Base-by-base conservation (phyloP, 2,113 vertebrate species). In the Sardina pilchardus region DNA sequence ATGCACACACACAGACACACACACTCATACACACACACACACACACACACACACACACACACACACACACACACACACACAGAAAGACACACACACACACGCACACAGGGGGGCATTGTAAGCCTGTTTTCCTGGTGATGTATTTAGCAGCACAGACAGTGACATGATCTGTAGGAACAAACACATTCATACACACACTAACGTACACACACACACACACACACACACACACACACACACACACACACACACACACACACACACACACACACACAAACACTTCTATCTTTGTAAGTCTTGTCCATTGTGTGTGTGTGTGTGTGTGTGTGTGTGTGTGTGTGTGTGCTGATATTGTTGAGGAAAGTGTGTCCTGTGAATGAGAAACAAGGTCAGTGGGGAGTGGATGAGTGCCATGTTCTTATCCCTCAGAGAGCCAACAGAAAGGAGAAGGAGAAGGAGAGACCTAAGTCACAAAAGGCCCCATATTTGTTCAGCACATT, bases 271-370 rank as follows among this genome's bases (percentile, higher is more conserved):
- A 9, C 53, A 56, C 14, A 4, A 3, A 56, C 53, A 8, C n/a
- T n/a, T n/a, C n/a, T n/a, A n/a, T n/a, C n/a, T n/a, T n/a, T n/a
- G n/a, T n/a, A n/a, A n/a, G n/a, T n/a, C n/a, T n/a, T n/a, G n/a
- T n/a, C n/a, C n/a, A n/a, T n/a, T 67, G n/a, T 67, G 63, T 67
- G 63, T 67, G 63, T 67, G 63, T 56, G 50, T 56, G 53, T 56
- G 53, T 56, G 53, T 71, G 5, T 71, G 63, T 30, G 63, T 30
- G 63, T 30, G 63, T 34, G 63, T 30, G 26, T 30, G 63, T 30
- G 26, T 30, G 26, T 30, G 63, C 53, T 59, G 50, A 19, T 17
- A 53, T 53, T 67, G n/a, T 67, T 34, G 63, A 6, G n/a, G 63
- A 2, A 34, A 0, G 26, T 30, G 63, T 71, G 63, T 30, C 30